These are phyloP conservation scores for Pheucticus melanocephalus DNA, from an alignment of 2,113 vertebrate genomes.

Conservation along the genomic window DNA sequence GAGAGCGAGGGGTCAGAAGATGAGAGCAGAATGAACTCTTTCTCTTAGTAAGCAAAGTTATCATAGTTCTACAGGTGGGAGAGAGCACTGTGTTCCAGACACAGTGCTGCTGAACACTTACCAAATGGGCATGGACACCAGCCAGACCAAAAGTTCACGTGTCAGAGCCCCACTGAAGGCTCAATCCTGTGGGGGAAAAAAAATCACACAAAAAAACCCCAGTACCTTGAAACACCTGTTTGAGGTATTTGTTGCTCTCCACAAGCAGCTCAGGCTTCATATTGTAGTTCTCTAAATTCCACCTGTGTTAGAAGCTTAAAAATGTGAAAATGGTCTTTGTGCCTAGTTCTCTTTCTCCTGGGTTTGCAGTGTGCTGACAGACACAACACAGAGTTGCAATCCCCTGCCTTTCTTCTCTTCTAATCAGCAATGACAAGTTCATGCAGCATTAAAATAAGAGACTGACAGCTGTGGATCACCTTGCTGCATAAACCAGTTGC, in stretches of 20 bases:
- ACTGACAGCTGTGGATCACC: conserved; percentile 31
- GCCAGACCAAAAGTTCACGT: background rate
- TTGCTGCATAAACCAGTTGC: background rate
- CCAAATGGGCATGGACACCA: background rate
- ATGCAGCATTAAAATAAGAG: background rate
- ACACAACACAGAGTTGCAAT: background rate
- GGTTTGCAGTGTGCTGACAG: background rate
- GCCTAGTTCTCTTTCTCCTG: background rate
- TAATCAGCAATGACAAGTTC: background rate
- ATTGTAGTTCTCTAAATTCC: background rate
- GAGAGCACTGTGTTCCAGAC: background rate
- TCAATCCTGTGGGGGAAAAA: background rate
- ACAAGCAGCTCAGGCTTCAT: background rate
- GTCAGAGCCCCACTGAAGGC: background rate
- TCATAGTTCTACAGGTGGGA: background rate
- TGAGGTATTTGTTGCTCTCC: background rate
- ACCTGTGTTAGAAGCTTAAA: background rate
- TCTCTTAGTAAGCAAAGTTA: background rate
- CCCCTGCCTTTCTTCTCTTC: background rate
- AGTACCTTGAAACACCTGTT: background rate
- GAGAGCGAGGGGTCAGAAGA: background rate
- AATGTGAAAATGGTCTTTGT: background rate
- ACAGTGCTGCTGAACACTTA: background rate
- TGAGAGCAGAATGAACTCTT: background rate
- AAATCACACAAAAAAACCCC: background rate